A percentile compares a stretch with the other conserved stretches of the same genome.
Evolutionary conservation across 2,888 invertebrate genomes (phyloP).

Genomic region (Rhimphoctona megacephalus): DNA sequence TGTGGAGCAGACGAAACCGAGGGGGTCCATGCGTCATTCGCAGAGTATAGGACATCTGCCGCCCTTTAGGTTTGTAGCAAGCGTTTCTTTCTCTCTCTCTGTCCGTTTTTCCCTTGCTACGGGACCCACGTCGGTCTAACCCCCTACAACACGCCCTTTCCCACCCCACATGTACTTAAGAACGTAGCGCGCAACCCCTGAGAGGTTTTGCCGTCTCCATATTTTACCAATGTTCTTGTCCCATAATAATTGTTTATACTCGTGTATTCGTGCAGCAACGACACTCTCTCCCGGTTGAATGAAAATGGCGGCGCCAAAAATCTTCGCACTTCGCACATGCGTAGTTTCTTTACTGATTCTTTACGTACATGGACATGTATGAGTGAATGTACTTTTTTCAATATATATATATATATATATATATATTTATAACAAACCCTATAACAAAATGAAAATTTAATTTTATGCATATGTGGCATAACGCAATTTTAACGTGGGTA

Average conservation of each 20-base stretch:
- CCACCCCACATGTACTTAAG: slow-evolving; percentile 44
- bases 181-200: slow-evolving; percentile 49
- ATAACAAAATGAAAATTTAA: no score
- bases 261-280: background rate
- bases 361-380: background rate
- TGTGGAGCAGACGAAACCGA: slow-evolving; percentile 33
- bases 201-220: slow-evolving; percentile 31
- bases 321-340: background rate
- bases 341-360: background rate
- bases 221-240: slow-evolving; percentile 34
- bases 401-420: no score
- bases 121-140: slow-evolving; percentile 42
- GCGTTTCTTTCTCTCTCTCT: slow-evolving; percentile 37
- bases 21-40: slow-evolving; percentile 66
- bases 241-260: slow-evolving; percentile 38
- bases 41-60: slow-evolving; percentile 67
- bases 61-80: slow-evolving; percentile 46
- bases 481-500: background rate
- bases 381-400: background rate
- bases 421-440: no score
- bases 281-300: slow-evolving; percentile 15
- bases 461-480: no score
- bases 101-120: slow-evolving; percentile 12
- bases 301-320: slow-evolving; percentile 27
- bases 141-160: slow-evolving; percentile 56